phyloP scores from a whole-genome alignment of 2,888 invertebrate species.

The Eupithecia exiguata region DNA sequence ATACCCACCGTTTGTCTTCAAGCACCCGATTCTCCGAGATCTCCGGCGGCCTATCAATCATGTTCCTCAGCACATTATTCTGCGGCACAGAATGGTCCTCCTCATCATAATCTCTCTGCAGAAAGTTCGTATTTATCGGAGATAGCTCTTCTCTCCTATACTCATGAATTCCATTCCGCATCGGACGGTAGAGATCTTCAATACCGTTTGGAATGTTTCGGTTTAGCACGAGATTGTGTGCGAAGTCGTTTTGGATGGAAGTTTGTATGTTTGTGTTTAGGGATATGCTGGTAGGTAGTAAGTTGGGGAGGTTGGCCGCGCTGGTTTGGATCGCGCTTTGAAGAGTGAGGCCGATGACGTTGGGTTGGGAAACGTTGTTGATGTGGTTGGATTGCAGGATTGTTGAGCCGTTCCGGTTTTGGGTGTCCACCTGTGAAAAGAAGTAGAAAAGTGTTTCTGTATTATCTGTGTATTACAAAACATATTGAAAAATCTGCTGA shows the following conservation, averaged over 20 bases:
- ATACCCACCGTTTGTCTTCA: conserved; percentile 66
- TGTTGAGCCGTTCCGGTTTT: conserved; percentile 69
- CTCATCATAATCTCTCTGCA: conserved; percentile 76
- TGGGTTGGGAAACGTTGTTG: conserved; percentile 57
- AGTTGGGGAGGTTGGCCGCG: conserved; percentile 55
- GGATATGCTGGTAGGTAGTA: conserved; percentile 66
- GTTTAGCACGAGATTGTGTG: conserved; percentile 74
- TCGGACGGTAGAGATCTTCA: conserved; percentile 63
- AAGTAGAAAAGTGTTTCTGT: background rate
- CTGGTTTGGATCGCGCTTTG: conserved; percentile 59
- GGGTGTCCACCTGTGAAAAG: conserved; percentile 61
- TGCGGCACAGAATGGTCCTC: conserved; percentile 67
- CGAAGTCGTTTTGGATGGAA: conserved; percentile 63
- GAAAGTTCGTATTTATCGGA: conserved; percentile 65
- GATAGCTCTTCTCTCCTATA: conserved; percentile 65
- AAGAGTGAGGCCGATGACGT: conserved; percentile 62
- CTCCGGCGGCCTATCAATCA: conserved; percentile 65
- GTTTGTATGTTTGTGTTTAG: conserved; percentile 66
- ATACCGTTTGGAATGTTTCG: conserved; percentile 70
- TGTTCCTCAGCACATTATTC: conserved; percentile 59
- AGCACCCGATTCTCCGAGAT: conserved; percentile 67
- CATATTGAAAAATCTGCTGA: background rate
- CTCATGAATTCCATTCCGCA: conserved; percentile 74
- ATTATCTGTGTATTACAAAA: background rate
- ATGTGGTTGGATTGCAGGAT: conserved; percentile 60